phyloP scores from a whole-genome alignment of 2,113 vertebrate species.

The Cnemophilus loriae region DNA sequence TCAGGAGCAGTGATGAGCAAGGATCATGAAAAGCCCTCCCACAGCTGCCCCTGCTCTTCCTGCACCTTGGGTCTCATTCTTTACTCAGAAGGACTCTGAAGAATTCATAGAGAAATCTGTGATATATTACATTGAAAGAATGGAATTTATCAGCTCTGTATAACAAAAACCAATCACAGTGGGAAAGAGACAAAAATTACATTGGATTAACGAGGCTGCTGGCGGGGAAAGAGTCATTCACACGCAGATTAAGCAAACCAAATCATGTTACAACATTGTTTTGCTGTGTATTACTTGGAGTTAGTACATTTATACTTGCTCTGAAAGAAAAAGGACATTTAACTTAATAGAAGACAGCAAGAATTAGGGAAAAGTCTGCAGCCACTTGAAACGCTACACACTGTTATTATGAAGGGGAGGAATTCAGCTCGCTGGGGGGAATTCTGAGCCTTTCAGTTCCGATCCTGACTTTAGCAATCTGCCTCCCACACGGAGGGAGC shows the following conservation, averaged over 20 bases:
- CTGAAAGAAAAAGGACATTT: not conserved
- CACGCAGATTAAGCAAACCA: not conserved
- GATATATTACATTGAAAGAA: not conserved
- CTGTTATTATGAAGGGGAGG: not conserved
- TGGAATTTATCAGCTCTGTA: not conserved
- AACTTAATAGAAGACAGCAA: not conserved
- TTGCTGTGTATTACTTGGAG: not conserved
- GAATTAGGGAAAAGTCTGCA: not conserved
- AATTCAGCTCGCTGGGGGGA: not conserved
- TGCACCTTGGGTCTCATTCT: not conserved
- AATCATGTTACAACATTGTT: not conserved
- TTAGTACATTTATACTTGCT: not conserved
- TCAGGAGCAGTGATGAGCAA: fast-evolving
- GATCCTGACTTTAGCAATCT: not conserved
- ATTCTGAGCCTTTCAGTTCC: not conserved
- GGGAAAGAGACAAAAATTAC: not conserved
- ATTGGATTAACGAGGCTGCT: not conserved
- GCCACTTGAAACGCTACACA: not conserved
- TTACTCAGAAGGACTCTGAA: not conserved
- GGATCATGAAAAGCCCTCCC: not conserved
- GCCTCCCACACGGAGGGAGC: not conserved
- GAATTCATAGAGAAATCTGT: not conserved
- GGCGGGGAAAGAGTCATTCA: not conserved
- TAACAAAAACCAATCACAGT: not conserved
- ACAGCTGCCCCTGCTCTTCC: not conserved